phyloP scores from a whole-genome alignment of 2,888 invertebrate genomes.

The Drosophila recens region DNA sequence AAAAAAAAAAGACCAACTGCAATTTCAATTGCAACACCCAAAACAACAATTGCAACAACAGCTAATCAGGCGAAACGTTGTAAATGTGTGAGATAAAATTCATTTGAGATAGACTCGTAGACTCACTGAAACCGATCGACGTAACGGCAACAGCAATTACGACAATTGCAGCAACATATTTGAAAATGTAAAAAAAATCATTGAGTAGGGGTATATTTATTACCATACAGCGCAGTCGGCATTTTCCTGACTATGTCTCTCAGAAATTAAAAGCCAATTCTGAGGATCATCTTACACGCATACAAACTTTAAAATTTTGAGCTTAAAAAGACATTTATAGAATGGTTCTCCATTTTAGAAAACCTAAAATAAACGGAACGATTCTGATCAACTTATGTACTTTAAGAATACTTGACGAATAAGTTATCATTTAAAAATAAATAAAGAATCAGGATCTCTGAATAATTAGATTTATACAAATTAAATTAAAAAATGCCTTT shows the following conservation, averaged over 20 bases:
- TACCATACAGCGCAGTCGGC: neutral
- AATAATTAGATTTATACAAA: neutral
- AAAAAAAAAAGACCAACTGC: conserved; percentile 31
- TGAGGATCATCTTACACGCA: neutral
- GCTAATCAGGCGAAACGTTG: conserved; percentile 55
- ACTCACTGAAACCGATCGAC: conserved; percentile 9
- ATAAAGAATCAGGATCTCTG: neutral
- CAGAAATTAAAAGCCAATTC: neutral
- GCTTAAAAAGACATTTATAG: neutral
- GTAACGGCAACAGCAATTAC: conserved; percentile 52
- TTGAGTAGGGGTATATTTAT: conserved; percentile 19
- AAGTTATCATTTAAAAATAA: neutral
- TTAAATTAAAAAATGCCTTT: no score
- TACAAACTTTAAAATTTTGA: neutral
- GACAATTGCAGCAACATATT: conserved; percentile 51
- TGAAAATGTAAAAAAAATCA: conserved; percentile 23
- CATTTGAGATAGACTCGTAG: conserved; percentile 33
- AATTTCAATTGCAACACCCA: conserved; percentile 54
- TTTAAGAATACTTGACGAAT: no score
- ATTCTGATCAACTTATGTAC: no score
- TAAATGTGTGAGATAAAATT: conserved; percentile 54
- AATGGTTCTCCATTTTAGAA: neutral
- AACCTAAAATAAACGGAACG: no score
- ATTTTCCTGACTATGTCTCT: neutral
- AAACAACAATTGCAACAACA: conserved; percentile 21